A percentile compares a stretch with the other conserved stretches of the same genome.
phyloP scores from a whole-genome alignment of 2,797 vertebrate species.

The Oreochromis grahami region DNA sequence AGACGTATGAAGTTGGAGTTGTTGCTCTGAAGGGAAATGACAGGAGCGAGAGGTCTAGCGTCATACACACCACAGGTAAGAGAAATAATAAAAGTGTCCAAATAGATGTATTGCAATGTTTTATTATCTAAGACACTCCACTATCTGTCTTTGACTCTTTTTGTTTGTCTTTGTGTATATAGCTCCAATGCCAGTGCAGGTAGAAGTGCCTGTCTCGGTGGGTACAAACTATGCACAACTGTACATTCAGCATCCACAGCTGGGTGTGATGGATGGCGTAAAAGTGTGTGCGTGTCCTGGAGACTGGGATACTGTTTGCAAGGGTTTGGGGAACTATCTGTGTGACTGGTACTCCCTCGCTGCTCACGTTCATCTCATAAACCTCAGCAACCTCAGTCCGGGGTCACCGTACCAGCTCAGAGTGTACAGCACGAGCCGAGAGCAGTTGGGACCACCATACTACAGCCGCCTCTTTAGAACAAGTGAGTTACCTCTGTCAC shows the following conservation, averaged over 20 bases:
- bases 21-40: conserved; percentile 74
- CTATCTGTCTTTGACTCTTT: background rate
- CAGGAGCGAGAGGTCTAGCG: conserved; percentile 70
- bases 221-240: conserved; percentile 65
- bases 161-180: background rate
- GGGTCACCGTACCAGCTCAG: conserved; percentile 78
- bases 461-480: conserved; percentile 73
- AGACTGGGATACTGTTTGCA: conserved; percentile 45
- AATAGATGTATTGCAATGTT: background rate
- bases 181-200: conserved; percentile 77
- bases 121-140: background rate
- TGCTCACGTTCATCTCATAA: conserved; percentile 48
- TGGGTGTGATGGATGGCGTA: conserved; percentile 78
- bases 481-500: conserved; percentile 67
- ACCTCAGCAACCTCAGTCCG: conserved; percentile 70
- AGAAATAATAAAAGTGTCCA: background rate
- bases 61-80: conserved; percentile 82
- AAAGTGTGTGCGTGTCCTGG: conserved; percentile 59
- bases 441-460: conserved; percentile 72
- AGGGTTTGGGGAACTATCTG: conserved; percentile 40
- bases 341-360: conserved; percentile 54
- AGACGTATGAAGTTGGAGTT: conserved; percentile 79
- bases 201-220: conserved; percentile 69
- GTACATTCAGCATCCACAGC: conserved; percentile 73
- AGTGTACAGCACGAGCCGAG: conserved; percentile 74